These are phyloP conservation scores for Phrynocephalus guinanensis DNA, from an alignment of 2,797 vertebrate genomes.

Conservation along the genomic window DNA sequence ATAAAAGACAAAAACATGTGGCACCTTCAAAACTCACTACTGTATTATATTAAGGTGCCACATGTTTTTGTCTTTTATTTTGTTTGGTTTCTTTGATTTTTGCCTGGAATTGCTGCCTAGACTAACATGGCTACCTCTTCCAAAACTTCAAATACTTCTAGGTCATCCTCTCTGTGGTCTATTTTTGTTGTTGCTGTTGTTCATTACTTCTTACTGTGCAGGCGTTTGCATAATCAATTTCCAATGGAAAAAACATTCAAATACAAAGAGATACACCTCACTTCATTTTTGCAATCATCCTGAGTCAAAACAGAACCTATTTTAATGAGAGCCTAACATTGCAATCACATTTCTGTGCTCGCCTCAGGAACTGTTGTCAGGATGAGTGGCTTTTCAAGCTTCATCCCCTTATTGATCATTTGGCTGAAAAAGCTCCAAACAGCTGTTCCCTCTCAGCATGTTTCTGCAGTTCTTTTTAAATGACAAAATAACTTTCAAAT, in stretches of 20 bases:
- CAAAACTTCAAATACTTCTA: not conserved
- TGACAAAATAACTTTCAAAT: conserved; percentile 41
- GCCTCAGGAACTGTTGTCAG: conserved; percentile 28
- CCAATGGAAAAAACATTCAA: conserved; percentile 31
- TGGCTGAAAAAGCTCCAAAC: conserved; percentile 53
- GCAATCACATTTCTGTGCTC: conserved; percentile 27
- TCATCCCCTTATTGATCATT: conserved; percentile 57
- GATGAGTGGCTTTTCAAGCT: conserved; percentile 56
- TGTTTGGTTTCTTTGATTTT: too few relatives aligned
- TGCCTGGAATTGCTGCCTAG: too few relatives aligned
- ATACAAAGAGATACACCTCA: conserved; percentile 18
- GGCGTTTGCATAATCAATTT: conserved; percentile 54
- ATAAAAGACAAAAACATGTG: too few relatives aligned
- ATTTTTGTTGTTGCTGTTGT: conserved; percentile 32
- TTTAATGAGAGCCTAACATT: conserved; percentile 36
- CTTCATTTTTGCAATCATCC: conserved; percentile 46
- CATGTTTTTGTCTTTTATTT: too few relatives aligned
- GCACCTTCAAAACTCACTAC: too few relatives aligned
- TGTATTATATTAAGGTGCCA: too few relatives aligned
- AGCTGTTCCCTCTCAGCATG: conserved; percentile 35
- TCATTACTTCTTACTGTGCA: conserved; percentile 58
- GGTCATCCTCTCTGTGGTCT: conserved; percentile 23
- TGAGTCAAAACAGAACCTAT: conserved; percentile 36
- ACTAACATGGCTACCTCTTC: too few relatives aligned
- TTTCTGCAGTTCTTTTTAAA: conserved; percentile 51